phyloP scores from a whole-genome alignment of 2,888 invertebrate genomes.

The Xestia sexstrigata region DNA sequence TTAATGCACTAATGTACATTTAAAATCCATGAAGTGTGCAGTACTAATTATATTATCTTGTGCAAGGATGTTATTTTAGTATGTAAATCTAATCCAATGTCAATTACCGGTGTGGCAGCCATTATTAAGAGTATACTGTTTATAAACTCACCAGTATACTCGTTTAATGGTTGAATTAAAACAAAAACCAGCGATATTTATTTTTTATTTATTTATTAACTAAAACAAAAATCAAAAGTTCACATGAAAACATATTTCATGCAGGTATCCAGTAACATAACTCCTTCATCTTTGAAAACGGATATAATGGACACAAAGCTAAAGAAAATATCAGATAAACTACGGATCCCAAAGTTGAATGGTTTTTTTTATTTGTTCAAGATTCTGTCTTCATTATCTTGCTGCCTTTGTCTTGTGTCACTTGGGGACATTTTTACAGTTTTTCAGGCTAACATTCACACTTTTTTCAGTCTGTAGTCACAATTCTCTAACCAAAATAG shows the following conservation, averaged over 20 bases:
- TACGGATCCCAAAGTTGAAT: background rate
- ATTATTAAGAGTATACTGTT: background rate
- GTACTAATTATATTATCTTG: background rate
- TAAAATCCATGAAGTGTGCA: background rate
- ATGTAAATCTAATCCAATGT: conserved; percentile 7
- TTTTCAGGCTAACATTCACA: background rate
- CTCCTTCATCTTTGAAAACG: background rate
- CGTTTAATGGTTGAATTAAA: background rate
- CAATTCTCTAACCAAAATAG: background rate
- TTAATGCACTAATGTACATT: background rate
- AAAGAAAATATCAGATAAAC: background rate
- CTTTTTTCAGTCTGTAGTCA: background rate
- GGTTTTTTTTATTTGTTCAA: background rate
- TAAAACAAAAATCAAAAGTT: background rate
- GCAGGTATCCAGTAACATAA: background rate
- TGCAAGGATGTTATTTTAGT: background rate
- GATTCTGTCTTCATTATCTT: background rate
- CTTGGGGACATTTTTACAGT: background rate
- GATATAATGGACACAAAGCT: background rate
- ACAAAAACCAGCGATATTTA: background rate
- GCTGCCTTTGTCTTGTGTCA: background rate
- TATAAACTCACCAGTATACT: conserved; percentile 1
- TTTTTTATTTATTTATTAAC: too few relatives aligned
- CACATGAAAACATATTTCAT: background rate
- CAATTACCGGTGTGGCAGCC: background rate